phyloP scores from a whole-genome alignment of 2,888 invertebrate genomes.

The Pammene aurita region DNA sequence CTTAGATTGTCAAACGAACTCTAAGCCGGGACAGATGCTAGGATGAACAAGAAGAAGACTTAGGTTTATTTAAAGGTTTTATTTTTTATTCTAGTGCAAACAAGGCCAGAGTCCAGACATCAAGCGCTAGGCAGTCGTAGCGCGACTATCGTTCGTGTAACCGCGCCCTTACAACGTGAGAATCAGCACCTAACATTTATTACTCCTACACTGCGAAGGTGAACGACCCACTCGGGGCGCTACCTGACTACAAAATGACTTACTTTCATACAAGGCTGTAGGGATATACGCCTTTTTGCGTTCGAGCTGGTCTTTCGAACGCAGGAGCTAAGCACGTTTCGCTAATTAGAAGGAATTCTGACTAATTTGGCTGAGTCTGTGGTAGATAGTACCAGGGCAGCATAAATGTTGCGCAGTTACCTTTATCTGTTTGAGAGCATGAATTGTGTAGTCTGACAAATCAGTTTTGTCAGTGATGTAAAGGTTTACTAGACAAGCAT shows the following conservation, averaged over 20 bases:
- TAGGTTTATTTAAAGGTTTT: too few species aligned
- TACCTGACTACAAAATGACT: not conserved
- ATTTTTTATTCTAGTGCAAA: too few species aligned
- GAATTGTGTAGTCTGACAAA: too few species aligned
- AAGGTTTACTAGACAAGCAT: too few species aligned
- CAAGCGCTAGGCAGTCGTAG: not conserved
- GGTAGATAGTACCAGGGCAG: not conserved
- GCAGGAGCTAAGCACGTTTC: not conserved
- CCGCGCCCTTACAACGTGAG: not conserved
- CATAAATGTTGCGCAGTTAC: not conserved
- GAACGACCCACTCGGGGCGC: not conserved
- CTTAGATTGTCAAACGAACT: too few species aligned
- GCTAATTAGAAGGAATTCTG: constrained; percentile 23
- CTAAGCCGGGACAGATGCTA: too few species aligned
- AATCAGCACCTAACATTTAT: constrained; percentile 2
- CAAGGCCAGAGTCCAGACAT: too few species aligned
- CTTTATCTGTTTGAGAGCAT: too few species aligned
- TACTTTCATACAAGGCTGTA: not conserved
- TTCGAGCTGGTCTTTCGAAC: not conserved
- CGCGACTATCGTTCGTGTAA: not conserved
- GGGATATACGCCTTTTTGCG: not conserved
- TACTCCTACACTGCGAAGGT: constrained; percentile 1
- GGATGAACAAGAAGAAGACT: too few species aligned
- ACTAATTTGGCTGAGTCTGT: constrained; percentile 7
- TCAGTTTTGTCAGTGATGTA: too few species aligned